Conservation (phyloP, 2,888 invertebrate species). For the Flabesymbios commensalis region DNA sequence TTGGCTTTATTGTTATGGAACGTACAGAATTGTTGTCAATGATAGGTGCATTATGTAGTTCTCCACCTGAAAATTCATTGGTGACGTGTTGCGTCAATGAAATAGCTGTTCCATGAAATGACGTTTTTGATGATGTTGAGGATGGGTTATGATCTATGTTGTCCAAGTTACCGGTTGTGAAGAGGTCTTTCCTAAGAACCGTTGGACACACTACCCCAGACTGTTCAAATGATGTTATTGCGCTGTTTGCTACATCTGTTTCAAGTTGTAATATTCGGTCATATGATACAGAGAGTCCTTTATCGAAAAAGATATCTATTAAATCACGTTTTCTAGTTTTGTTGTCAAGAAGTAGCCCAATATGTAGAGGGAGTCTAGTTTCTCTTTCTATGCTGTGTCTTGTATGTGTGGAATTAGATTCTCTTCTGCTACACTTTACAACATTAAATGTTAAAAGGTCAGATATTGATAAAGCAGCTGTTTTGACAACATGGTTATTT, state of each 20-base stretch:
- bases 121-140: no score
- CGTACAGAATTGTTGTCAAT: no score
- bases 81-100: no score
- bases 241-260: background rate
- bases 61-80: no score
- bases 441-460: background rate
- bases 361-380: background rate
- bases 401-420: background rate
- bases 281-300: background rate
- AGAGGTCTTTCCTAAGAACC: background rate
- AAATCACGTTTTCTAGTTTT: conserved; percentile 2
- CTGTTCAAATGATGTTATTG: background rate
- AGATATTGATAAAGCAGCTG: background rate
- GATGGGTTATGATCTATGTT: no score
- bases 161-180: no score
- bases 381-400: background rate
- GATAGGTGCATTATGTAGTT: no score
- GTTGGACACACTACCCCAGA: background rate
- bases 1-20: background rate
- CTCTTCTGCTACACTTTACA: background rate
- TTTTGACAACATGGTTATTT: background rate
- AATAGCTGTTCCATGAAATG: no score
- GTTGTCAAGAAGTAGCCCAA: background rate
- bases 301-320: background rate
- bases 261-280: background rate